Base-by-base conservation (phyloP, 2,113 vertebrate genomes). In the Malaclemys terrapin region DNA sequence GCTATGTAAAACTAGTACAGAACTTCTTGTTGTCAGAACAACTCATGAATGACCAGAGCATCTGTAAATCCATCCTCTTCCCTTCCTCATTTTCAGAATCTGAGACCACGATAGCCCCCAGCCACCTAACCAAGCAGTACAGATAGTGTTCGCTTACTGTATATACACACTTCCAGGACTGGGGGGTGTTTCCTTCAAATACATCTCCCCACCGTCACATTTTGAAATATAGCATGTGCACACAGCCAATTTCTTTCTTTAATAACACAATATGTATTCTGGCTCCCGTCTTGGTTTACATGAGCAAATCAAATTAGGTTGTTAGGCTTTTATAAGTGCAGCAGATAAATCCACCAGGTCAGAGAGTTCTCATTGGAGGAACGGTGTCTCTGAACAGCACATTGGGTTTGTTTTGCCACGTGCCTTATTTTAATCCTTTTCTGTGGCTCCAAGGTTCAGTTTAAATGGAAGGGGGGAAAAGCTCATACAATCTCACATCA, bases 401-500 rank as follows among this genome's bases (percentile, higher is more conserved):
- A 35, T 13, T 93, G 59, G 16, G 86, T 69, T 94, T 87, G 86
- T 93, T 93, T 85, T 93, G 95, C 96, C 95, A 93, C 0, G 3
- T 93, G 96, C 94, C 91, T 78, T 90, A 84, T 93, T 93, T 7
- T 24, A 96, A 96, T 97, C 86, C 82, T 84, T 59, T 96, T 93
- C 89, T 89, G 87, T 94, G 92, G 82, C 89, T 93, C 93, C 93
- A 69, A 95, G 96, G 95, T 95, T 97, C 95, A 93, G 88, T 8
- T 90, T 90, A 91, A 96, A 96, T 87, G 91, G 95, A 96, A 81
- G 45, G 35, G 54, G 72, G 47, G 6, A 19, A 72, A 52, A 95
- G 86, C 93, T 97, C 94, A 94, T 95, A 96, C 97, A 96, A 95
- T 83, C 89, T 59, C 96, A 89, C 96, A 96, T 96, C 94, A 95